A percentile compares a stretch with the other conserved stretches of the same genome.
phyloP scores from a whole-genome alignment of 1,140 invertebrate species.

The Camponotus floridanus region DNA sequence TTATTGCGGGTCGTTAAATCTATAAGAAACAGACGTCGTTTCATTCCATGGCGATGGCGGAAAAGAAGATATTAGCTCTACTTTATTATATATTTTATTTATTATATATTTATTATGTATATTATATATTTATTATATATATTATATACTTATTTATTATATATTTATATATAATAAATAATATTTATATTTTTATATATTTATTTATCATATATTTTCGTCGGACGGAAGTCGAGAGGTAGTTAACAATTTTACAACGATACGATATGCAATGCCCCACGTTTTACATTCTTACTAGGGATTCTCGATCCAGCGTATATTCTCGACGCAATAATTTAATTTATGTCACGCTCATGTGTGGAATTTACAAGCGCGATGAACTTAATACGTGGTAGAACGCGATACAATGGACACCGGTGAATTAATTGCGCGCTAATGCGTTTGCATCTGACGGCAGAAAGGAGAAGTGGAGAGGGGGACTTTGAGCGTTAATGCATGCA shows the following conservation, averaged over 20 bases:
- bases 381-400: constrained; percentile 47
- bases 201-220: background rate
- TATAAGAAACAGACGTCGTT: background rate
- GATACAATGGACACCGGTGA: constrained; percentile 50
- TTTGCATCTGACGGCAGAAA: constrained; percentile 17
- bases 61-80: background rate
- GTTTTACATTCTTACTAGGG: background rate
- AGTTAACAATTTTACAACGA: constrained; percentile 11
- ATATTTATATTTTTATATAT: too few relatives aligned
- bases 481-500: constrained; percentile 46
- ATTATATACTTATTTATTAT: too few relatives aligned
- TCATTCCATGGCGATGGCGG: constrained; percentile 2
- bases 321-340: constrained; percentile 20
- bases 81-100: background rate
- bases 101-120: too few relatives aligned
- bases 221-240: background rate
- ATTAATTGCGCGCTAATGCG: constrained; percentile 47
- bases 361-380: constrained; percentile 38
- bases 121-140: too few relatives aligned
- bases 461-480: background rate
- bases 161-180: too few relatives aligned
- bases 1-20: constrained; percentile 24
- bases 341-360: background rate
- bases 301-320: background rate
- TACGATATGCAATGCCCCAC: background rate